Percentiles rank a stretch among this genome's conserved stretches.
These are phyloP conservation scores for Cheilosia impressa DNA, from an alignment of 2,888 invertebrate species.

Conservation along the genomic window DNA sequence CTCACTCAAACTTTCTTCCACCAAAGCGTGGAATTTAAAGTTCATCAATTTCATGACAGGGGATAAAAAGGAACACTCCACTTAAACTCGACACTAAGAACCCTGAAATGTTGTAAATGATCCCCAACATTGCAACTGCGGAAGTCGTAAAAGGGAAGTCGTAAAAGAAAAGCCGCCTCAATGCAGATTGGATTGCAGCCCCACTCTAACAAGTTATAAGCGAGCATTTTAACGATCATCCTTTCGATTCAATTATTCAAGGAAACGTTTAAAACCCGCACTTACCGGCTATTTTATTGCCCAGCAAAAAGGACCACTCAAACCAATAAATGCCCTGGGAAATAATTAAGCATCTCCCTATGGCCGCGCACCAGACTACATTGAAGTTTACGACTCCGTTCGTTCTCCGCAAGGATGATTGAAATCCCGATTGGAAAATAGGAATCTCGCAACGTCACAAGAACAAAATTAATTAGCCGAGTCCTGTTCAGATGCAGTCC, in stretches of 20 bases:
- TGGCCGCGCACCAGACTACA: conserved; percentile 11
- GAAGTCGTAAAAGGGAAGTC: conserved; percentile 32
- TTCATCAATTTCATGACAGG: too few species aligned
- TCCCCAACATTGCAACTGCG: conserved; percentile 4
- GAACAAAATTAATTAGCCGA: conserved; percentile 59
- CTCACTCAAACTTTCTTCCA: too few species aligned
- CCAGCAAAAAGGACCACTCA: neutral
- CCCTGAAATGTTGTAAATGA: conserved; percentile 4
- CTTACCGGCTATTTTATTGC: conserved; percentile 13
- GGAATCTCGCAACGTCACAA: conserved; percentile 2
- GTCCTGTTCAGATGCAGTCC: conserved; percentile 27
- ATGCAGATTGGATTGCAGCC: conserved; percentile 8
- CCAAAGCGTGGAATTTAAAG: too few species aligned
- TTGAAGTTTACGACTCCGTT: conserved; percentile 57
- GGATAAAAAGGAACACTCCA: neutral
- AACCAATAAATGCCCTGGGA: neutral
- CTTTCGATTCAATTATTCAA: conserved; percentile 35
- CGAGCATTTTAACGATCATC: conserved; percentile 13
- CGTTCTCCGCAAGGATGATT: conserved; percentile 34
- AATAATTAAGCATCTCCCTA: conserved; percentile 20
- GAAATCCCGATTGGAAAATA: conserved; percentile 49
- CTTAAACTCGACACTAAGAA: conserved; percentile 8
- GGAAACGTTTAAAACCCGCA: conserved; percentile 12
- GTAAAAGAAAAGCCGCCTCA: conserved; percentile 12
- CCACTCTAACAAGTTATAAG: neutral